Conservation (phyloP, 2,797 vertebrate genomes). For the Mycteria americana region DNA sequence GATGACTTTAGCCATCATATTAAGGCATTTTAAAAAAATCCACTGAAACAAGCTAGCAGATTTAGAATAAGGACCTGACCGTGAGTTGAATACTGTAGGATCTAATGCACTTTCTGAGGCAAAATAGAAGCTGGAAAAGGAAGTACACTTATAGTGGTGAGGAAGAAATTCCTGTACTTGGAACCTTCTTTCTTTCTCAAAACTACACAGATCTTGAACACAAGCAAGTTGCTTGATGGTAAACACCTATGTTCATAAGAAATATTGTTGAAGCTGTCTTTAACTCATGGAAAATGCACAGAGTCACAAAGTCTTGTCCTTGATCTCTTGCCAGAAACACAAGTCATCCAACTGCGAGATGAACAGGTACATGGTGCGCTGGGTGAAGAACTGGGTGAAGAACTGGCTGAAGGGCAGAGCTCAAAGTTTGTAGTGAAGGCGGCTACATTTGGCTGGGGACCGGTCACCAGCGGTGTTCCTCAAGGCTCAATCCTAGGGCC, state of each 20-base stretch:
- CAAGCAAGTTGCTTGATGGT: background rate
- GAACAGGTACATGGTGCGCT: rapidly evolving
- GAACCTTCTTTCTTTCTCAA: background rate
- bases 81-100: background rate
- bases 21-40: background rate
- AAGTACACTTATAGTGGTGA: background rate
- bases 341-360: background rate
- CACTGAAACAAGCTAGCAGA: background rate
- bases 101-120: background rate
- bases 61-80: background rate
- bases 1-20: background rate
- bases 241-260: background rate
- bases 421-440: background rate
- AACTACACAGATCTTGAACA: background rate
- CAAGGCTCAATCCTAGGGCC: background rate
- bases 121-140: background rate
- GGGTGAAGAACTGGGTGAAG: background rate
- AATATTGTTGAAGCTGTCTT: background rate
- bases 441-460: background rate
- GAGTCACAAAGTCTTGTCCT: background rate
- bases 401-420: background rate
- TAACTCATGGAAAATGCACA: too few relatives aligned
- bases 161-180: background rate
- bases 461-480: rapidly evolving
- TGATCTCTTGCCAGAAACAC: background rate